A percentile compares a stretch with the other conserved stretches of the same genome.
Conservation (phyloP, 2,888 invertebrate species). For the Apodemia hepburni region DNA sequence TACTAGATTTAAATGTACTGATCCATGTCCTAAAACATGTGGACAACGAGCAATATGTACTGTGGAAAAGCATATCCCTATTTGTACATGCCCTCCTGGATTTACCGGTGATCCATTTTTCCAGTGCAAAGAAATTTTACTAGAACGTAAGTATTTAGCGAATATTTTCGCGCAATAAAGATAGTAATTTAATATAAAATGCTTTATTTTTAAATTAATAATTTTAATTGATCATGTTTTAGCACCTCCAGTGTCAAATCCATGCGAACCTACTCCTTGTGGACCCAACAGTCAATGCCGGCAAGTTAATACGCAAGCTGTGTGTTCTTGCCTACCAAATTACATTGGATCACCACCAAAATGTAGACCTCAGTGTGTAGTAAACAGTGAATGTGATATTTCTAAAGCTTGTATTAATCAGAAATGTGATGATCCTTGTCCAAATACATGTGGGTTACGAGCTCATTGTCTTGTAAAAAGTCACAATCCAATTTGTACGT, state of each 20-base stretch:
- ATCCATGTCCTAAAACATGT: constrained; percentile 92
- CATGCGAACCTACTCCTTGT: constrained; percentile 92
- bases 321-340: constrained; percentile 90
- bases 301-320: constrained; percentile 88
- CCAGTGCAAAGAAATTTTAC: constrained; percentile 82
- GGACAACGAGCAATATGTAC: constrained; percentile 89
- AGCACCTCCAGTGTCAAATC: constrained; percentile 80
- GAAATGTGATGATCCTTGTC: constrained; percentile 93
- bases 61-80: constrained; percentile 89
- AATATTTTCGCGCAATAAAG: neutral
- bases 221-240: constrained; percentile 25
- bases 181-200: neutral
- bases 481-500: constrained; percentile 93
- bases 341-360: constrained; percentile 89
- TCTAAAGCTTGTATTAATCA: constrained; percentile 92
- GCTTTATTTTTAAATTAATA: neutral
- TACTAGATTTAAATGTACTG: constrained; percentile 89
- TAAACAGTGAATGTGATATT: constrained; percentile 91
- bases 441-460: constrained; percentile 91
- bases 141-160: constrained; percentile 47
- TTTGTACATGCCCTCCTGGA: constrained; percentile 87
- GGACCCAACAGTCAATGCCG: constrained; percentile 94
- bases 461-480: constrained; percentile 91
- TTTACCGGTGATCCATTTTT: constrained; percentile 92
- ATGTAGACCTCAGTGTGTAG: constrained; percentile 92